Conservation (phyloP, 2,888 invertebrate genomes). For the Digitonthophagus gazella region DNA sequence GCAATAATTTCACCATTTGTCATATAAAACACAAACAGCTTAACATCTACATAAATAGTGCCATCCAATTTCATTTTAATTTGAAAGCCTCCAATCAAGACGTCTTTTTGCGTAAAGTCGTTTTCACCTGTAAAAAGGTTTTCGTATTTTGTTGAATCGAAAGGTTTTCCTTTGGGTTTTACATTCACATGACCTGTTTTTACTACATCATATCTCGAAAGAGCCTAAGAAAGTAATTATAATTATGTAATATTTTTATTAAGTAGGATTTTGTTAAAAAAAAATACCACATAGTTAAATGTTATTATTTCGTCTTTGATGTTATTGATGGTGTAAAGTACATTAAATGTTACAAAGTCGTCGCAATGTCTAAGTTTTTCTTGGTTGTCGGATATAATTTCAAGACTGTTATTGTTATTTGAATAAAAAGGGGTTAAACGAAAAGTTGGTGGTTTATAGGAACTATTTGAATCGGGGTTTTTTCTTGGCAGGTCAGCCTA, state of each 20-base stretch:
- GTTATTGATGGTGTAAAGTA: conserved; percentile 5
- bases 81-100: conserved; percentile 18
- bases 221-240: conserved; percentile 44
- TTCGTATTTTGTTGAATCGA: conserved; percentile 37
- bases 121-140: conserved; percentile 43
- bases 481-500: neutral
- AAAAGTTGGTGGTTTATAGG: neutral
- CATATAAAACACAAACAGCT: conserved; percentile 59
- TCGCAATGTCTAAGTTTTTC: neutral
- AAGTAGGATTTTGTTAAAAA: neutral
- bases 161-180: conserved; percentile 35
- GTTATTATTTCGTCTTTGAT: conserved; percentile 2
- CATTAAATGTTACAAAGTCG: neutral
- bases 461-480: neutral
- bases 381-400: neutral
- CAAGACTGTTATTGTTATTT: conserved; percentile 3
- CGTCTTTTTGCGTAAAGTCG: conserved; percentile 37
- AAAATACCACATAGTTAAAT: conserved; percentile 3
- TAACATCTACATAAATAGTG: conserved; percentile 52
- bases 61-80: conserved; percentile 29
- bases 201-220: conserved; percentile 43
- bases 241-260: neutral
- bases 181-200: conserved; percentile 41
- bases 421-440: neutral
- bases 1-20: conserved; percentile 56